A percentile compares a stretch with the other conserved stretches of the same genome.
phyloP scores from a whole-genome alignment of 2,797 vertebrate genomes.

The Tapera naevia region DNA sequence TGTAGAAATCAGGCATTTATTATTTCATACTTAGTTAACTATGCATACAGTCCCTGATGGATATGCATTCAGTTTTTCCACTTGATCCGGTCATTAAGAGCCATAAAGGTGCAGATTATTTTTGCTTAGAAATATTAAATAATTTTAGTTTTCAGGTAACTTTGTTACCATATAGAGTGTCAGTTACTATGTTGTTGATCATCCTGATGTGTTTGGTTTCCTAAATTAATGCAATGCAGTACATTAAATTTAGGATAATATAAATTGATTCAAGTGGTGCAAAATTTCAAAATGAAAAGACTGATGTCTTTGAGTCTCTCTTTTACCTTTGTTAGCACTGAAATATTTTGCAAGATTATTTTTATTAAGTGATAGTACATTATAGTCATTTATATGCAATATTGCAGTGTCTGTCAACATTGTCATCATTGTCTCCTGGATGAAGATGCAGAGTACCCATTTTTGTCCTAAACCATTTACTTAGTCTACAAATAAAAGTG shows the following conservation, averaged over 20 bases:
- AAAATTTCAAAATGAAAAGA: not conserved
- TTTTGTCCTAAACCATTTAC: not conserved
- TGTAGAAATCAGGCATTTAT: conserved; percentile 71
- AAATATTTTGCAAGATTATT: not conserved
- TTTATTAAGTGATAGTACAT: not conserved
- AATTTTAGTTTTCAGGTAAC: not conserved
- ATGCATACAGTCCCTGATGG: conserved; percentile 61
- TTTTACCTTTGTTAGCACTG: not conserved
- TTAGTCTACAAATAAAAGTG: not conserved
- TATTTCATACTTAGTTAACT: conserved; percentile 73
- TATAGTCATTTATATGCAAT: not conserved
- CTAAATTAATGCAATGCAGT: not conserved
- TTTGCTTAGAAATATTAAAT: conserved; percentile 16
- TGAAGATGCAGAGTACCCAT: not conserved
- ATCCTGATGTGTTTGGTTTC: not conserved
- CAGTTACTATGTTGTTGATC: not conserved
- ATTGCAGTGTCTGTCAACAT: not conserved
- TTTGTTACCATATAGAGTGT: not conserved
- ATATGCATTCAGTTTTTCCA: conserved; percentile 26
- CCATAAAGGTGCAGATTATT: conserved; percentile 47
- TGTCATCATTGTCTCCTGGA: not conserved
- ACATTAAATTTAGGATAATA: not conserved
- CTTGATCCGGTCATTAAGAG: conserved; percentile 49
- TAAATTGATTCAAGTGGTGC: not conserved
- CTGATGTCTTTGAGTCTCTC: not conserved